These are phyloP conservation scores for Urophycis tenuis DNA, from an alignment of 2,797 vertebrate species.

Conservation along the genomic window DNA sequence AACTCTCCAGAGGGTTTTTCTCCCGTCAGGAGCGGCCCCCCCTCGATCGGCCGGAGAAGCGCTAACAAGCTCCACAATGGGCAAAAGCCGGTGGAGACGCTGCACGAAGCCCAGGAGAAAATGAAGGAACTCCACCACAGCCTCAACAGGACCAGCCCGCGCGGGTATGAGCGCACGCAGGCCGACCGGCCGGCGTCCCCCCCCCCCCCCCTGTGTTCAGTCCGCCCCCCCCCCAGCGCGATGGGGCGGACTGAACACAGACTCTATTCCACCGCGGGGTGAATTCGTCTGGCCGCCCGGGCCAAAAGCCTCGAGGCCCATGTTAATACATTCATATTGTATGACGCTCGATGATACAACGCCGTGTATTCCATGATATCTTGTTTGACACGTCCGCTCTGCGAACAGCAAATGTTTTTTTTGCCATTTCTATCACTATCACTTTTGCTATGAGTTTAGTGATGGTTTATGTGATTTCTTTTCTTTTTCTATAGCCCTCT, in stretches of 20 bases:
- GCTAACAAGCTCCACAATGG: constrained; percentile 26
- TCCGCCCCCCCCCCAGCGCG: too few relatives aligned
- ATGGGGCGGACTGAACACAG: too few relatives aligned
- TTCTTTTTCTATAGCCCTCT: too few relatives aligned
- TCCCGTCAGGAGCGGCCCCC: not conserved
- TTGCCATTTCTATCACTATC: too few relatives aligned
- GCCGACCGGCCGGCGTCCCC: not conserved
- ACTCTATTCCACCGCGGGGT: too few relatives aligned
- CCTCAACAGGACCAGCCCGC: constrained; percentile 31
- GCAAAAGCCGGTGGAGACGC: constrained; percentile 35
- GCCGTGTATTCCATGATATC: not conserved
- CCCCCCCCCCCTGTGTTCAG: too few relatives aligned
- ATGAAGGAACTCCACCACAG: constrained; percentile 17
- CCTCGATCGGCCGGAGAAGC: constrained; percentile 26
- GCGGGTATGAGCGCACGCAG: constrained; percentile 56
- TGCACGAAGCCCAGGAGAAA: constrained; percentile 48
- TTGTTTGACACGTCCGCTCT: not conserved
- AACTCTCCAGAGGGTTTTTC: not conserved
- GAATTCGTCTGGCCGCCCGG: not conserved
- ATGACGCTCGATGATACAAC: not conserved
- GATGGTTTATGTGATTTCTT: not conserved
- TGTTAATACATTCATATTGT: not conserved
- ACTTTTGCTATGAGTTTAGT: not conserved
- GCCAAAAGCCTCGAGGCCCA: not conserved
- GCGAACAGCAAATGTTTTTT: not conserved